Base-by-base conservation (phyloP, 2,113 vertebrate species). In the Numenius arquata region DNA sequence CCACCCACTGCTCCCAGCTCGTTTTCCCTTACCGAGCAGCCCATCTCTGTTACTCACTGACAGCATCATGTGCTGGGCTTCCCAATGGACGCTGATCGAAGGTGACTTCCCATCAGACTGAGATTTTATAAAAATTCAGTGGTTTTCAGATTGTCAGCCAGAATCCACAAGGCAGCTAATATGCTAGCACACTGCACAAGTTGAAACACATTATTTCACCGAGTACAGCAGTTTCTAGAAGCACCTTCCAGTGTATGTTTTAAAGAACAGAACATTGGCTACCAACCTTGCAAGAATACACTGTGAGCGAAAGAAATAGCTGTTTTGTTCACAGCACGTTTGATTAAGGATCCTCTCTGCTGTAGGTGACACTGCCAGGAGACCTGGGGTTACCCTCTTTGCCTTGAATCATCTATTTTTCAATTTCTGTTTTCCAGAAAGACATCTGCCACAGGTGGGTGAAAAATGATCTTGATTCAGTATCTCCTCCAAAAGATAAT, bases 1-100 rank as follows among this genome's bases (percentile, higher is more conserved):
- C 43, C 53, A n/a, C 43, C 43, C 1, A 0, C 52, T n/a, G 76
- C 34, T 45, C 38, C 34, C 0, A 1, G 55, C n/a, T 70, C 4
- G 0, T 9, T 16, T 43, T 45, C 62, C 26, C 30, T 38, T 59
- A 8, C 13, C 0, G 1, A 66, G 70, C 83, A 52, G 75, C 67
- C 8, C 15, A 3, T 7, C 62, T 53, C 52, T 15, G 29, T 5
- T 12, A 4, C 11, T 5, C n/a, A 41, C 43, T 4, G 13, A 22
- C 56, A 50, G 70, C 2, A 0, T 2, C 66, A 1, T 3, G 16
- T 18, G 47, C 70, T 36, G 56, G 45, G 70, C 65, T 62, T 65
- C 53, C 45, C 62, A n/a, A 30, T 20, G 45, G 36, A 22, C 22
- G 10, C 85, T 21, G 55, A 77, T 15, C 50, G 5, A 19, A 67